A percentile compares a stretch with the other conserved stretches of the same genome.
Evolutionary conservation across 2,113 vertebrate species (phyloP).

Genomic region (Geothlypis trichas): DNA sequence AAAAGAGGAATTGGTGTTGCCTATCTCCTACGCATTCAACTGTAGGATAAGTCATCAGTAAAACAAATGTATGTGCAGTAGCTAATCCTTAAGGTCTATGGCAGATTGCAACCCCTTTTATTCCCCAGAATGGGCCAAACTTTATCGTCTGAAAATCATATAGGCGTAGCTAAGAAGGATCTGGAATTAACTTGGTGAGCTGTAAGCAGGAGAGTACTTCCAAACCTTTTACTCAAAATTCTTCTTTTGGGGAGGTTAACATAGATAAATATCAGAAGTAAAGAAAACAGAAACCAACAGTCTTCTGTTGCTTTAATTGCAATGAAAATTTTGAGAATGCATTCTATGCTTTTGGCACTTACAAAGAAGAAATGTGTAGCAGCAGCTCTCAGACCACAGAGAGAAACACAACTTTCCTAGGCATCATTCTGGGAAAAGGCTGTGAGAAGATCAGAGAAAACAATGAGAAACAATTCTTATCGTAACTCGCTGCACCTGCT

Average conservation of each 20-base stretch:
- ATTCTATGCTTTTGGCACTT: neutral
- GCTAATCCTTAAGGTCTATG: neutral
- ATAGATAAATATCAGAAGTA: neutral
- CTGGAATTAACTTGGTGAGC: neutral
- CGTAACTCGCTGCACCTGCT: neutral
- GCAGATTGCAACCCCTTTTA: neutral
- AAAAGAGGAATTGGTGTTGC: neutral
- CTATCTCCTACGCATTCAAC: fast-evolving
- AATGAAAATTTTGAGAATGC: neutral
- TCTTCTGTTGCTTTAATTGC: neutral
- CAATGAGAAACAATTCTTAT: neutral
- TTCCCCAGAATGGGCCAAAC: neutral
- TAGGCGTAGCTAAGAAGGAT: neutral
- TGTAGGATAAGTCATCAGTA: neutral
- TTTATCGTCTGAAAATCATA: neutral
- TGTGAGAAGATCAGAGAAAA: neutral
- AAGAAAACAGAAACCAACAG: neutral
- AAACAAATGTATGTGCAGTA: neutral
- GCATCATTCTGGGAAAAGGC: neutral
- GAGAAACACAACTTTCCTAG: neutral
- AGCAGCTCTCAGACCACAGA: neutral
- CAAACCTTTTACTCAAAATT: neutral
- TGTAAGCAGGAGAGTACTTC: neutral
- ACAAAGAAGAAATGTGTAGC: neutral
- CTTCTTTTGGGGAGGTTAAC: neutral